These are phyloP conservation scores for Cynocephalus volans DNA, from an alignment of 2,113 vertebrate genomes.

Conservation along the genomic window DNA sequence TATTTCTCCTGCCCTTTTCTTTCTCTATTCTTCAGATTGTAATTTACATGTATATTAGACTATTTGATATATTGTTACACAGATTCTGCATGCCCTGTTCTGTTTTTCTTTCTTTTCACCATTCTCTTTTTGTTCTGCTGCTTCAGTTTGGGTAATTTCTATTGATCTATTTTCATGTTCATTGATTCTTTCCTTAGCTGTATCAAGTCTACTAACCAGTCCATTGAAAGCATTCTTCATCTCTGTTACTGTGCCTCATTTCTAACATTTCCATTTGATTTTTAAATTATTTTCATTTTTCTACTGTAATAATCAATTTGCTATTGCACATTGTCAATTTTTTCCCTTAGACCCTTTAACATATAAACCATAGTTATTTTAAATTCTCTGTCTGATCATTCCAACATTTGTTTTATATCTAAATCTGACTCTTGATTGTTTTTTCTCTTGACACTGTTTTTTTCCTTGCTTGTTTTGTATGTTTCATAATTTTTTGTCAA, in stretches of 20 bases:
- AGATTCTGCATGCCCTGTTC: neutral
- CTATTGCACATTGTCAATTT: neutral
- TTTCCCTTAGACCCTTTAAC: neutral
- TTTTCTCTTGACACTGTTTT: neutral
- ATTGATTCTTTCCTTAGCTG: neutral
- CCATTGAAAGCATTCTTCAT: neutral
- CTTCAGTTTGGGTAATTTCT: neutral
- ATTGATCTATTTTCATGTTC: neutral
- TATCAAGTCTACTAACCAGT: slow-evolving; percentile 1
- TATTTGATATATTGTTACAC: neutral
- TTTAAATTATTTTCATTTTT: neutral
- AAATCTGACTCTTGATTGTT: neutral
- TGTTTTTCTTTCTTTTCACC: neutral
- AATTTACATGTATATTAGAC: neutral
- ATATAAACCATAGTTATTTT: neutral
- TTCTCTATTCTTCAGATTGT: neutral
- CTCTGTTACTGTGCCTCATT: neutral
- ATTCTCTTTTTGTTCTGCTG: neutral
- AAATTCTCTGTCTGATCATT: neutral
- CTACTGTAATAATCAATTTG: neutral
- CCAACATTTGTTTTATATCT: neutral
- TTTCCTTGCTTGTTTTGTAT: neutral
- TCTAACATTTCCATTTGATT: neutral
- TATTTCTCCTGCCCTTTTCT: neutral
- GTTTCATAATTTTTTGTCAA: slow-evolving; percentile 1